Base-by-base conservation (phyloP, 2,113 vertebrate species). In the Danionella cerebrum region DNA sequence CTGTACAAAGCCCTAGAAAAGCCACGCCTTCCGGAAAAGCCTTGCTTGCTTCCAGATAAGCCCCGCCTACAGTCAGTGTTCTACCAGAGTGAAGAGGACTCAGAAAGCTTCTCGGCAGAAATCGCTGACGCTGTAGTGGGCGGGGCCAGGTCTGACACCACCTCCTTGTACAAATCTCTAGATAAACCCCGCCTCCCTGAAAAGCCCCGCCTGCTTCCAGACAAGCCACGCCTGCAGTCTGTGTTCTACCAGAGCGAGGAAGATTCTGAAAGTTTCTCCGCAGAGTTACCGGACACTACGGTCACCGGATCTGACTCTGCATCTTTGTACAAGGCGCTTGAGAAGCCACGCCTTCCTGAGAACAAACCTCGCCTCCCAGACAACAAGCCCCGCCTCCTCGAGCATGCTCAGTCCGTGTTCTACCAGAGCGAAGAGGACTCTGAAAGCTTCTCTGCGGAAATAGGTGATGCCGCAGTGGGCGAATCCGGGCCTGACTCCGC, bases 241-340 rank as follows among this genome's bases (percentile, higher is more conserved):
- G n/a, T n/a, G n/a, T n/a, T n/a, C n/a, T n/a, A n/a, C n/a, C n/a
- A n/a, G n/a, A n/a, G n/a, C n/a, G n/a, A n/a, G n/a, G n/a, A n/a
- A n/a, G n/a, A n/a, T n/a, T n/a, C n/a, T n/a, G n/a, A n/a, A n/a
- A n/a, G n/a, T n/a, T n/a, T n/a, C n/a, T n/a, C n/a, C n/a, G n/a
- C n/a, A n/a, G n/a, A n/a, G n/a, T n/a, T n/a, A n/a, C n/a, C n/a
- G n/a, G n/a, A n/a, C n/a, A n/a, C n/a, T n/a, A n/a, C n/a, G n/a
- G n/a, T n/a, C n/a, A n/a, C n/a, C n/a, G n/a, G n/a, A n/a, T n/a
- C n/a, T n/a, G n/a, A n/a, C n/a, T n/a, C n/a, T n/a, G n/a, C n/a
- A n/a, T n/a, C n/a, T n/a, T n/a, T 95, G 69, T 95, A 95, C 84
- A 95, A 93, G 74, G 93, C 90, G 45, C 83, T 96, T 71, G 92